Base-by-base conservation (phyloP, 2,888 invertebrate genomes). In the Elysia crispata region DNA sequence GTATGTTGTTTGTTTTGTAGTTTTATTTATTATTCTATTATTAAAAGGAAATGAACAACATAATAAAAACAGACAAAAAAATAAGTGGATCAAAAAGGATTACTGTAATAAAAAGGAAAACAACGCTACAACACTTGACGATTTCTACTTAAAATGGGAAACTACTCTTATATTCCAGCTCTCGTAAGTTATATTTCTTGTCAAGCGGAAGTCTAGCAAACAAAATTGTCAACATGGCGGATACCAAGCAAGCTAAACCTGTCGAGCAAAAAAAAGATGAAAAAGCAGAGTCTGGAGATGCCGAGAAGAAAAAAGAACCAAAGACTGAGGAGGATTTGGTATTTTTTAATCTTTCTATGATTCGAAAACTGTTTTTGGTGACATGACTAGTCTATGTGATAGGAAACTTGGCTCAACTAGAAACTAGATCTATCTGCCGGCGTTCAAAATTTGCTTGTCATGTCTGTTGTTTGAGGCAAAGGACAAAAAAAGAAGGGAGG, bases 291-390 rank as follows among this genome's bases (percentile, higher is more conserved):
- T n/a, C 72, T 92, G 83, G 91, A 90, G 84, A 93, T 82, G 88
- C 93, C 83, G 92, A 91, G 86, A 93, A 93, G 92, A 93, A 86
- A 93, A 93, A 28, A 93, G 93, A 87, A 70, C 89, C 90, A 69
- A 87, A 88, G 41, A 90, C 91, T 82, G 91, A 94, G 85, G 92
- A 91, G 83, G 94, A 94, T 82, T 84, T 94, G 92, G 89, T 89
- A 70, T 62, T 20, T 1, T 49, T 23, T 25, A n/a, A 28, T 33
- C 20, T 13, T 23, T 50, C 6, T 20, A 20, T 18, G 3, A 69
- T 0, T n/a, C 20, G 13, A 3, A 8, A n/a, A 50, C 20, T 50
- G 11, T 23, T 64, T 8, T 23, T 41, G n/a, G 5, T 11, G n/a
- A 33, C 3, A 23, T 8, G 18, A 70, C 57, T 20, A 30, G 33